These are phyloP conservation scores for Lasius platythorax DNA, from an alignment of 2,888 invertebrate species.

Conservation along the genomic window DNA sequence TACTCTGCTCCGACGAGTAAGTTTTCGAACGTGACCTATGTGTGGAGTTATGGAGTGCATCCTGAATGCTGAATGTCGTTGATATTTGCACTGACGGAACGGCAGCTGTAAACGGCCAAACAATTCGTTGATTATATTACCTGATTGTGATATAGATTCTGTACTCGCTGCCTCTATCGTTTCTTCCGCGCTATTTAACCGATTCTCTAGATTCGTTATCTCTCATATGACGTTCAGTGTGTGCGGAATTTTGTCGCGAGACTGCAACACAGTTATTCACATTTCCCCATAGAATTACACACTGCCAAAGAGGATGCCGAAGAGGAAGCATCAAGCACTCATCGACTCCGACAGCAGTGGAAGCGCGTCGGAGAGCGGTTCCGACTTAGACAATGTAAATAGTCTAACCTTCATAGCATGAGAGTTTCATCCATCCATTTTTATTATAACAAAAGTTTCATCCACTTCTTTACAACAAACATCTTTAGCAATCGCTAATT, in stretches of 20 bases:
- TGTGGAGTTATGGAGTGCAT: not conserved
- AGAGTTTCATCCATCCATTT: conserved; percentile 37
- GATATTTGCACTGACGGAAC: not conserved
- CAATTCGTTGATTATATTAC: not conserved
- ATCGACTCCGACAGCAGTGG: conserved; percentile 94
- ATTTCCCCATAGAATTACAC: conserved; percentile 57
- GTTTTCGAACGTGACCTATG: not conserved
- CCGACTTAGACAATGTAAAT: conserved; percentile 95
- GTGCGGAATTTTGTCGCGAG: conserved; percentile 55
- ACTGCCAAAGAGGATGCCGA: conserved; percentile 89
- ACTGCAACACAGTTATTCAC: conserved; percentile 51
- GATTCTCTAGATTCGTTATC: conserved; percentile 56
- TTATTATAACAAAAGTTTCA: conserved; percentile 24
- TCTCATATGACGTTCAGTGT: conserved; percentile 72
- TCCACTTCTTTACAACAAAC: not conserved
- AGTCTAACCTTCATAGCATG: conserved; percentile 73
- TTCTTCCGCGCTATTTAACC: not conserved
- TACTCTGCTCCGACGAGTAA: not conserved
- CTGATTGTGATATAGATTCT: not conserved
- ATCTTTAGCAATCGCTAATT: not conserved
- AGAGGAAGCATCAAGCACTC: conserved; percentile 93
- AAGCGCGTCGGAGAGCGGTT: conserved; percentile 90
- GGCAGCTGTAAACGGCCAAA: not conserved
- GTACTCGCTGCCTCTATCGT: not conserved
- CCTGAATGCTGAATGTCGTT: not conserved